These are phyloP conservation scores for Syngnathus acus DNA, from an alignment of 2,797 vertebrate species.

Conservation along the genomic window DNA sequence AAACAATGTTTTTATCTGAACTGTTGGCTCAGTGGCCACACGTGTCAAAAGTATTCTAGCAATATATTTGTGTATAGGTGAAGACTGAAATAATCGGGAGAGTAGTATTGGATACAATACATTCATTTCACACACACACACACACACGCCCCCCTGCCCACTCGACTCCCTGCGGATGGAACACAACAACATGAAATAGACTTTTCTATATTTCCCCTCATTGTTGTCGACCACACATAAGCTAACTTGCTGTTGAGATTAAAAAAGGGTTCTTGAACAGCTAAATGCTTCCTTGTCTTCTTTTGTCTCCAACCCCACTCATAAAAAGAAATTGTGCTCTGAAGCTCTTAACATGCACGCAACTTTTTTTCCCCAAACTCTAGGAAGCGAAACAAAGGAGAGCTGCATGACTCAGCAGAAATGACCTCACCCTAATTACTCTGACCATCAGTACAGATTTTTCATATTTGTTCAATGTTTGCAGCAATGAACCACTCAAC, in stretches of 20 bases:
- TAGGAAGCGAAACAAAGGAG: no score
- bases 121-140: not conserved
- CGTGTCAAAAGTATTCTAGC: conserved; percentile 84
- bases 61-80: conserved; percentile 86
- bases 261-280: conserved; percentile 72
- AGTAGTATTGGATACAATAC: not conserved
- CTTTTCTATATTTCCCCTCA: conserved; percentile 68
- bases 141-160: not conserved
- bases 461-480: no score
- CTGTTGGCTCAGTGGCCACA: not conserved
- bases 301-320: not conserved
- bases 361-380: no score
- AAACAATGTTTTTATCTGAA: conserved; percentile 37
- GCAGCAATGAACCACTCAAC: no score
- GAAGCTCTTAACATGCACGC: no score
- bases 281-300: conserved; percentile 12
- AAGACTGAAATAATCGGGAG: conserved; percentile 61
- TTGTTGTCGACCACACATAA: conserved; percentile 81
- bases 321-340: not conserved
- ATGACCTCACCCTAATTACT: no score
- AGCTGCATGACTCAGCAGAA: no score
- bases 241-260: conserved; percentile 82
- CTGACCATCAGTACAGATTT: no score
- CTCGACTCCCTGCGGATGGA: conserved; percentile 64
- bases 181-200: conserved; percentile 59